phyloP scores from a whole-genome alignment of 53 echinoderm and acorn worm genomes.

The Zoroaster sp. region DNA sequence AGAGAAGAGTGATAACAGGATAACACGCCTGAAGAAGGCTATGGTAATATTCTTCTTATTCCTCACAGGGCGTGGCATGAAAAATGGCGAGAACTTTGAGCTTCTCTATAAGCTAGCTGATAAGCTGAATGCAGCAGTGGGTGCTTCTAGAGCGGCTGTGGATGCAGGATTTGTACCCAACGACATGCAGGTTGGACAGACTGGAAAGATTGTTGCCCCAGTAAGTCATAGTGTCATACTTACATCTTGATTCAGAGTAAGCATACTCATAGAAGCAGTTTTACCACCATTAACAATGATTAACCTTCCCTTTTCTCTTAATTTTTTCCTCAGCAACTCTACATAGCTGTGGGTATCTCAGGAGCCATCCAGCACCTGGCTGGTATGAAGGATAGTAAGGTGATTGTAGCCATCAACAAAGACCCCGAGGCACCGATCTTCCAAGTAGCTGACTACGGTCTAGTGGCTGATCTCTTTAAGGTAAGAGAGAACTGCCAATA shows the following conservation, averaged over 20 bases:
- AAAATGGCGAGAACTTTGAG: constrained; percentile 95
- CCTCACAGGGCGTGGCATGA: constrained; percentile 84
- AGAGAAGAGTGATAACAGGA: too few relatives aligned
- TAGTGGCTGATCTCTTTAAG: constrained; percentile 94
- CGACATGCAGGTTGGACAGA: constrained; percentile 99
- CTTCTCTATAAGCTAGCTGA: constrained; percentile 85
- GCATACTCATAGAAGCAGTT: neutral
- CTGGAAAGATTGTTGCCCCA: constrained; percentile 97
- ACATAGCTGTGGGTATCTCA: constrained; percentile 97
- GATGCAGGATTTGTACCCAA: constrained; percentile 97
- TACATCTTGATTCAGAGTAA: neutral
- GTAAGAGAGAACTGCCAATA: constrained; percentile 1
- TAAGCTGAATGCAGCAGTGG: constrained; percentile 90
- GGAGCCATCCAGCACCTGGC: constrained; percentile 98
- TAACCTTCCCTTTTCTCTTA: neutral
- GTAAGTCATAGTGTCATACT: constrained; percentile 63
- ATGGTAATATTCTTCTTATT: neutral
- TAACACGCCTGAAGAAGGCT: too few relatives aligned
- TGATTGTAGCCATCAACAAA: constrained; percentile 95
- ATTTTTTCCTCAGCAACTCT: constrained; percentile 70
- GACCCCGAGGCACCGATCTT: constrained; percentile 97
- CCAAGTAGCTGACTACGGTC: constrained; percentile 82
- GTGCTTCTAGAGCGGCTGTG: constrained; percentile 92
- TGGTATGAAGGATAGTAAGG: constrained; percentile 96
- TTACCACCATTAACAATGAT: neutral